phyloP scores from a whole-genome alignment of 1,140 invertebrate species.

The Leptinotarsa lineolata region DNA sequence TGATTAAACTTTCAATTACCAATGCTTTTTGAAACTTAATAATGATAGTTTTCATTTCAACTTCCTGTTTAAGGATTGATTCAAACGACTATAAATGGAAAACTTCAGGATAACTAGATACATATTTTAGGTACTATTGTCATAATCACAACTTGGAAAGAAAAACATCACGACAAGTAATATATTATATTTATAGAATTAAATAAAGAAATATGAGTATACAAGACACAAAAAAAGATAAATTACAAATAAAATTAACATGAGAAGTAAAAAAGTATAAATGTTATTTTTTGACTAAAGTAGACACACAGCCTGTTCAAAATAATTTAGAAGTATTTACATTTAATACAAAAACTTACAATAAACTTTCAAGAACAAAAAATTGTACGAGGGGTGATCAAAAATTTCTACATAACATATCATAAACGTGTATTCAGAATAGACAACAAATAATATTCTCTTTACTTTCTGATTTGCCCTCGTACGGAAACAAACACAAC shows the following conservation, averaged over 20 bases:
- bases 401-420: background rate
- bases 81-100: too few relatives aligned
- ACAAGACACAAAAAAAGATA: constrained; percentile 3
- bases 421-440: too few relatives aligned
- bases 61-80: too few relatives aligned
- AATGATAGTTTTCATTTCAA: too few relatives aligned
- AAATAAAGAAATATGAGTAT: background rate
- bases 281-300: constrained; percentile 24
- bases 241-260: constrained; percentile 11
- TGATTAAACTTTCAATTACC: too few relatives aligned
- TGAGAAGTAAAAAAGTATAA: constrained; percentile 20
- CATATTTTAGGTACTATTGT: too few relatives aligned
- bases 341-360: constrained; percentile 25
- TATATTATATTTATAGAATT: constrained; percentile 2
- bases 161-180: background rate
- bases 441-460: background rate
- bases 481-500: constrained; percentile 5
- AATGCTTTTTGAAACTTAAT: too few relatives aligned
- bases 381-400: background rate
- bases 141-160: too few relatives aligned
- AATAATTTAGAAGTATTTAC: constrained; percentile 30
- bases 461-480: background rate
- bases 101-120: too few relatives aligned
- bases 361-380: constrained; percentile 1
- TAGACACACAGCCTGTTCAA: constrained; percentile 26